Evolutionary conservation across 1,140 invertebrate genomes (phyloP).

Genomic region (Hirudo medicinalis): DNA sequence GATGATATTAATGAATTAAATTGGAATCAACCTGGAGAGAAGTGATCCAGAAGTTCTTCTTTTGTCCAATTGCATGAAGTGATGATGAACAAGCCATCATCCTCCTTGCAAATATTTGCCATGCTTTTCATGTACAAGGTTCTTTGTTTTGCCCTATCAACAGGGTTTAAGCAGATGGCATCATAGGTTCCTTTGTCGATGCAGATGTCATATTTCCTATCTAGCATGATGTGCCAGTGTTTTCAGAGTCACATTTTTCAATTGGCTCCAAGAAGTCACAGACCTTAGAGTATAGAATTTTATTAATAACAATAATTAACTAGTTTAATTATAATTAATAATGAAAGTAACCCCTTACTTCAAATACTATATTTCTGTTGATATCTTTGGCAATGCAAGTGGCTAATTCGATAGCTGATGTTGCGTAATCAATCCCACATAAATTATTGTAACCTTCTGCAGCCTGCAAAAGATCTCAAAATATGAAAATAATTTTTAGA

Average conservation of each 20-base stretch:
- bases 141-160: constrained; percentile 51
- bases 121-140: constrained; percentile 57
- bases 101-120: constrained; percentile 44
- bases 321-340: constrained; percentile 16
- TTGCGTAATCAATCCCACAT: constrained; percentile 69
- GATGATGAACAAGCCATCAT: constrained; percentile 59
- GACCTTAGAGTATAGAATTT: no score
- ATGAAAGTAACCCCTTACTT: constrained; percentile 23
- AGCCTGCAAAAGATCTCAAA: constrained; percentile 37
- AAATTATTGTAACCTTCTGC: constrained; percentile 59
- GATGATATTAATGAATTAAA: neutral
- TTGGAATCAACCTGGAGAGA: constrained; percentile 42
- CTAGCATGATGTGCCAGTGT: constrained; percentile 12
- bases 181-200: constrained; percentile 90
- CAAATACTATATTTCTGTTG: constrained; percentile 27
- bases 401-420: constrained; percentile 61
- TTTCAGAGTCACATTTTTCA: constrained; percentile 20
- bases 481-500: constrained; percentile 7
- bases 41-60: constrained; percentile 61
- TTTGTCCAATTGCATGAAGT: constrained; percentile 91
- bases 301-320: no score
- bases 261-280: no score
- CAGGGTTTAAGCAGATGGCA: constrained; percentile 66
- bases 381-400: constrained; percentile 47
- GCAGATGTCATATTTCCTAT: constrained; percentile 30